Conservation (phyloP, 2,888 invertebrate species). For the Coecobrya sp. region DNA sequence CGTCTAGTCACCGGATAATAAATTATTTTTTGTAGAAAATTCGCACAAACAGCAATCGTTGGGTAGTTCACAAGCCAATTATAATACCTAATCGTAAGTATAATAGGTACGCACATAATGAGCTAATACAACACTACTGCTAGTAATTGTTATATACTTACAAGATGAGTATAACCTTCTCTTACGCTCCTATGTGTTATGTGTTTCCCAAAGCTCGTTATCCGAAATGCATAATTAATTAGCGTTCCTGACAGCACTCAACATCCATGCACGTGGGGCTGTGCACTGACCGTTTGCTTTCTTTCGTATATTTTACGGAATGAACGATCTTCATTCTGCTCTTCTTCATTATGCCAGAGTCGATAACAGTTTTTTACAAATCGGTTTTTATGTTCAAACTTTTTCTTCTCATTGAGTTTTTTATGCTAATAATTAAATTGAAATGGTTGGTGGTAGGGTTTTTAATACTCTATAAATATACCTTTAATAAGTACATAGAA, state of each 20-base stretch:
- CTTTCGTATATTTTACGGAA: background rate
- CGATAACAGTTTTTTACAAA: background rate
- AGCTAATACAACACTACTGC: no score
- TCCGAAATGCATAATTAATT: background rate
- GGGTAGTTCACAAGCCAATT: no score
- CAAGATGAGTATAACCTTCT: no score
- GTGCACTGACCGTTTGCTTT: background rate
- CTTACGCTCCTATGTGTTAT: no score
- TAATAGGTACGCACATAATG: no score
- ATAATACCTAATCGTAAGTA: no score
- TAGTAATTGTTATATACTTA: no score
- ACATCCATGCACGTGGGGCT: background rate
- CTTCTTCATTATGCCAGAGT: background rate
- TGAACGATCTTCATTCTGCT: background rate
- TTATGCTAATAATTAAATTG: conserved; percentile 7
- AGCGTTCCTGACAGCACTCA: background rate
- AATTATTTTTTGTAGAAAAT: no score
- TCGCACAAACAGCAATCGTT: no score
- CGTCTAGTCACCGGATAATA: no score
- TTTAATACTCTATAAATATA: background rate
- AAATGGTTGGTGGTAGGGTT: background rate
- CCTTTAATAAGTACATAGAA: background rate
- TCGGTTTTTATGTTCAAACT: background rate
- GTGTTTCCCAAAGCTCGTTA: background rate
- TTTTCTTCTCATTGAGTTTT: conserved; percentile 11